Evolutionary conservation across 2,113 vertebrate genomes (phyloP).

Genomic region (Petrocephalus zakoni): DNA sequence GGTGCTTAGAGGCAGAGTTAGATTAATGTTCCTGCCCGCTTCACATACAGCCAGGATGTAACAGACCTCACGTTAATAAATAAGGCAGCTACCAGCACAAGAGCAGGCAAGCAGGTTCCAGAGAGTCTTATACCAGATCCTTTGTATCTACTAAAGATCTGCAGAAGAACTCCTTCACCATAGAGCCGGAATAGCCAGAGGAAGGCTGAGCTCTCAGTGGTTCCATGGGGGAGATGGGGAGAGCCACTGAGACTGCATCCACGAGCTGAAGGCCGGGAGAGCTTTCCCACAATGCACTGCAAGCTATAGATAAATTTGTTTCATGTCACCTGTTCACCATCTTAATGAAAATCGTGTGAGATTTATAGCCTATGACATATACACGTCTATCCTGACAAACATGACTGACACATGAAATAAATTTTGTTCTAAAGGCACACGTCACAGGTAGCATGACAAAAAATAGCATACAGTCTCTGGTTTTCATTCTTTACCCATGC

Average conservation of each 20-base stretch:
- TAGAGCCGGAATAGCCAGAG: background rate
- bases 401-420: background rate
- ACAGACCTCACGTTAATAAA: background rate
- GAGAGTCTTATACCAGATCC: background rate
- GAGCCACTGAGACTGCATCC: background rate
- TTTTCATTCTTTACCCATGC: background rate
- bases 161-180: background rate
- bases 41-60: background rate
- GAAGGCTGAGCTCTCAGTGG: background rate
- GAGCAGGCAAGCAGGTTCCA: background rate
- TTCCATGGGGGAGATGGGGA: background rate
- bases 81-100: background rate
- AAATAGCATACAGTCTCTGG: background rate
- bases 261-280: background rate
- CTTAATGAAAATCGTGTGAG: background rate
- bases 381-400: background rate
- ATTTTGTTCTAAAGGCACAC: background rate
- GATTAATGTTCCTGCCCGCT: conserved; percentile 8
- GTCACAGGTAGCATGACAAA: background rate
- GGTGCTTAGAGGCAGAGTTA: conserved; percentile 3
- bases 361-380: background rate
- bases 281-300: background rate
- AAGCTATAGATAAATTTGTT: background rate
- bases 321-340: background rate
- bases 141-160: background rate